Base-by-base conservation (phyloP, 1,140 invertebrate genomes). In the Plectus sambesii region DNA sequence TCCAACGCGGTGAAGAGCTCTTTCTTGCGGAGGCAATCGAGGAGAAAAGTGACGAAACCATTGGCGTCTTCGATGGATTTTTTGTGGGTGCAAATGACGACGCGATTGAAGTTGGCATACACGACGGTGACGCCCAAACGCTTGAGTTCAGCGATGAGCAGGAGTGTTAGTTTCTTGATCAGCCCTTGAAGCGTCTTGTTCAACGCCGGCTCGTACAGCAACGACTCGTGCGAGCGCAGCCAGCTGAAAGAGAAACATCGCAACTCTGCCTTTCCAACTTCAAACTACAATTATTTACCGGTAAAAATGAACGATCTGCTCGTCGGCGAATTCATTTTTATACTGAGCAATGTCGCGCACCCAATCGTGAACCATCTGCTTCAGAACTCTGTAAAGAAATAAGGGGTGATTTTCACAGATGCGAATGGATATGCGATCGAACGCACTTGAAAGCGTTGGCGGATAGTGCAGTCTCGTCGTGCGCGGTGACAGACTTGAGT, bases 81-180 rank as follows among this genome's bases (percentile, higher is more conserved):
- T 12, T 42, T 37, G 6, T 62, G 36, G 9, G 61, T 68, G 58
- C 82, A 84, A 0, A 98, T 69, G n/a, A 97, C 80, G 15, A 97
- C 81, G 58, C 83, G 83, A 65, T 85, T 92, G 63, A 93, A 94
- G 70, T 93, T 88, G 0, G 87, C 90, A 73, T 84, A 87, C 2
- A 96, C 78, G 40, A 97, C 83, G 1, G 78, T 76, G 0, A 85
- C 84, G 15, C 89, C 89, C 1, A 96, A 71, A 40, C 84, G 73
- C 71, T 90, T 87, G 64, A 96, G 88, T 74, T 97, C 90, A 0
- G 87, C 82, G 17, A 96, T 80, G 19, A 98, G 74, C 70, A 79
- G 85, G 53, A 92, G 77, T 66, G 93, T 96, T 52, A 97, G 75
- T 72, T 98, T 98, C 68, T 88, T 86, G 87, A 96, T 97, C 47